Base-by-base conservation (phyloP, 2,888 invertebrate species). In the Phortica magna region DNA sequence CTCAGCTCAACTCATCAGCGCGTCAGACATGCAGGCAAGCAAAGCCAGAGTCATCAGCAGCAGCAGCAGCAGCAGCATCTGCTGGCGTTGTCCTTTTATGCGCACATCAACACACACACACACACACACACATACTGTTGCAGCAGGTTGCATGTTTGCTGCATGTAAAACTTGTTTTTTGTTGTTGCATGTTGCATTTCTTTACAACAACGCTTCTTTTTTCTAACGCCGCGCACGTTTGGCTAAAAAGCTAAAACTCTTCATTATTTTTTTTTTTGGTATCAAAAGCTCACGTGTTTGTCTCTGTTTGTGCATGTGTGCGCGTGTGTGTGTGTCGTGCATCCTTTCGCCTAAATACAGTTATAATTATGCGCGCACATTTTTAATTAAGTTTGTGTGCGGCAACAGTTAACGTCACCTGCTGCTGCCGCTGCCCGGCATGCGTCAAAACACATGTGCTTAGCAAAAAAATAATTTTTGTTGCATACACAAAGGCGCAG, bases 321-420 rank as follows among this genome's bases (percentile, higher is more conserved):
- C 48, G 22, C 19, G 77, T 75, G 72, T 77, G 76, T 76, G 73
- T 43, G 77, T 78, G 73, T 76, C 67, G 79, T 83, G 81, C 85
- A 78, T 80, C 83, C 48, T 68, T 10, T 43, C 39, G 68, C 68
- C 86, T 85, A 85, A 85, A 85, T 87, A 87, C 84, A 85, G 85
- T 87, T 87, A 87, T 86, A 86, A 88, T 86, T 86, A 86, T 86
- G 88, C 85, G 82, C 86, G 81, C 84, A 88, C 81, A 88, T 86
- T 86, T 86, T 86, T 86, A 86, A 86, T 86, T 88, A 88, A 86
- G 88, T 88, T 86, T 75, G 68, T 41, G 70, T 71, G 70, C n/a
- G n/a, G 39, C 67, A 67, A 7, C 39, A 31, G 31, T 31, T 64
- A 14, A 14, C 14, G 10, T 67, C 41, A 12, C 31, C 31, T 43